Evolutionary conservation across 2,113 vertebrate genomes (phyloP), one percentile per base, ranked within the genome.

Genomic region (Chaetodon trifascialis): DNA sequence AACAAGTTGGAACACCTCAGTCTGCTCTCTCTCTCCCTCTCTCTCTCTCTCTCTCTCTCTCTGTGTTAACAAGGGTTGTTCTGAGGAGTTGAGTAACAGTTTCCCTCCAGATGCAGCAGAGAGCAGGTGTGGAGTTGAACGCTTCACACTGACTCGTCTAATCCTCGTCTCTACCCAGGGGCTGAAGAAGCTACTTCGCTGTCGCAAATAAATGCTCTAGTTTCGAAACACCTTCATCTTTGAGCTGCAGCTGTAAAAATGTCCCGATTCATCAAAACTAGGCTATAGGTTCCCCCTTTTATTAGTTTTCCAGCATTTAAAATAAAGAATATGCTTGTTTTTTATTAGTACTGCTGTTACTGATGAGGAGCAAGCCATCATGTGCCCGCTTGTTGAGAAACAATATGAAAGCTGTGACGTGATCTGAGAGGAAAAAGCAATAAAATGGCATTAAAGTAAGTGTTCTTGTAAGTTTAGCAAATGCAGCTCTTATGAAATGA

Each of bases 1-100:
- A 79, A 90, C 92, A 90, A 88, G 91, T 89, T 90, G 64, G 77
- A 89, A 94, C 90, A 87, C 69, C 79, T 86, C 83, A 72, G 25
- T 52, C 17, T 44, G 42, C 12, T 76, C 30, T 30, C 30, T 30
- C 30, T 30, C 30, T 30, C 30, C 3, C 30, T 30, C 30, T 46
- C 42, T 49, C 30, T 66, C n/a, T 46, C n/a, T 30, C 30, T 30
- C 30, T 30, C 30, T 30, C 30, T 46, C 42, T 49, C 30, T 66
- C n/a, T 46, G 42, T 69, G 44, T 85, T 72, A 91, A 85, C 51
- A 16, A 12, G 44, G 42, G 58, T 70, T 67, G 66, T 62, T 84
- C 63, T 58, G 60, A 64, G 34, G 25, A 54, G 81, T 59, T 86
- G 78, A 74, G 70, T 79, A 84, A 85, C 54, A 74, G 54, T 60